Base-by-base conservation (phyloP, 2,797 vertebrate genomes). In the Lates japonicus region DNA sequence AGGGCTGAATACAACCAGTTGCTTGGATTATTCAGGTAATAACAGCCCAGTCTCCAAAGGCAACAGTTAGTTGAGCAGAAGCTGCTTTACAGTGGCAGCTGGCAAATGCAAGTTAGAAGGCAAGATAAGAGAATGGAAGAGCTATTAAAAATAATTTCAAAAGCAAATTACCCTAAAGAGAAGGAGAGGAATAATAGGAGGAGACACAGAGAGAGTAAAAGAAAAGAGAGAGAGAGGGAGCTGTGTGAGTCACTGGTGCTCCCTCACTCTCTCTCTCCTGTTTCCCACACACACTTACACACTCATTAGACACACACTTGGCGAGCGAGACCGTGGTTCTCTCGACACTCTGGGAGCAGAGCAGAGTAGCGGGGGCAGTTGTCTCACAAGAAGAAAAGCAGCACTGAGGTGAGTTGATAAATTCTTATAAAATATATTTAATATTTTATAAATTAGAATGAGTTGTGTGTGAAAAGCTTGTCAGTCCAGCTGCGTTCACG, bases 371-470 rank as follows among this genome's bases (percentile, higher is more conserved):
- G 3, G 51, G 1, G 61, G 71, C 62, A 9, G 78, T 49, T 37
- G 31, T 54, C 82, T 75, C 64, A 81, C 73, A 72, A 6, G 31
- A 63, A 33, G 57, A 78, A 69, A 62, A 79, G 67, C 84, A 82
- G 69, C 73, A 51, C 49, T 29, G 75, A 74, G 91, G 93, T 93
- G 70, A 94, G 92, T 79, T 65, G 19, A 82, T 54, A 25, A 54
- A 66, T 84, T 69, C 7, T 14, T 65, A 33, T 58, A 6, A 29
- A 62, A 44, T 63, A 4, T 9, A 11, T 31, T 58, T 57, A 41
- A 70, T 39, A 35, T 42, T 29, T 70, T 16, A 7, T n/a, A 14
- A 16, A 62, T 68, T 22, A 65, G 20, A 80, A 57, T 1, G 41
- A 63, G 20, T 35, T 57, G 29, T 13, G 8, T 29, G 70, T 63